Evolutionary conservation across 1,140 invertebrate species (phyloP), one percentile per base, ranked within the genome.

Genomic region (Pseudomyrmex concolor): DNA sequence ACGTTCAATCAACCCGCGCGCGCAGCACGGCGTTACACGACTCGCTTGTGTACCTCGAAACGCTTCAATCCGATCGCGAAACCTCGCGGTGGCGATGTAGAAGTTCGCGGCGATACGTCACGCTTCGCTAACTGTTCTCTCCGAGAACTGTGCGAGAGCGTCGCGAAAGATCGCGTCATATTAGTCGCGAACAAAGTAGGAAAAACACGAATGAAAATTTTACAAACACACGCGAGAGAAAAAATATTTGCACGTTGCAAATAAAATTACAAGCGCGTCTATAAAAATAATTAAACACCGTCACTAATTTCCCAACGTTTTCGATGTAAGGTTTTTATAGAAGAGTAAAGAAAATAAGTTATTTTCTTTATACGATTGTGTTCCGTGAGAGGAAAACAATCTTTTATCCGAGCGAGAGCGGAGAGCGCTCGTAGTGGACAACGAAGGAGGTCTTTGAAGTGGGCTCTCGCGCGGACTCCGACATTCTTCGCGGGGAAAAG

Each of bases 21-120:
- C 70, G 15, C 59, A 70, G 63, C 84, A 54, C 66, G 73, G 81
- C 88, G 86, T 90, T 17, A 51, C 48, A 43, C 60, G 73, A 25
- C n/a, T 82, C 74, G 51, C 84, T 83, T 86, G 82, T 85, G 78
- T 85, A 63, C 86, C 81, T 72, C 83, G 80, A 92, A 91, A 88
- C 90, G 64, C 85, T 91, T 92, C 87, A 89, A 90, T 91, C 90
- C 84, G 90, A 88, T 89, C 88, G 66, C 66, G 54, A 85, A 89
- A 84, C 63, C 73, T 22, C 78, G 85, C 81, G 84, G 86, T 88
- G 68, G 70, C 81, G 77, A 43, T 57, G 63, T 74, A 34, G 62
- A 64, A 67, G 55, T 68, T 25, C 59, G 19, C 59, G 84, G 74
- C 83, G 22, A 70, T 82, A 13, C 66, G 55, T 85, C 78, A 72